Percentiles rank a stretch among this genome's conserved stretches.
These are phyloP conservation scores for Esox lucius DNA, from an alignment of 2,797 vertebrate genomes.

Conservation along the genomic window DNA sequence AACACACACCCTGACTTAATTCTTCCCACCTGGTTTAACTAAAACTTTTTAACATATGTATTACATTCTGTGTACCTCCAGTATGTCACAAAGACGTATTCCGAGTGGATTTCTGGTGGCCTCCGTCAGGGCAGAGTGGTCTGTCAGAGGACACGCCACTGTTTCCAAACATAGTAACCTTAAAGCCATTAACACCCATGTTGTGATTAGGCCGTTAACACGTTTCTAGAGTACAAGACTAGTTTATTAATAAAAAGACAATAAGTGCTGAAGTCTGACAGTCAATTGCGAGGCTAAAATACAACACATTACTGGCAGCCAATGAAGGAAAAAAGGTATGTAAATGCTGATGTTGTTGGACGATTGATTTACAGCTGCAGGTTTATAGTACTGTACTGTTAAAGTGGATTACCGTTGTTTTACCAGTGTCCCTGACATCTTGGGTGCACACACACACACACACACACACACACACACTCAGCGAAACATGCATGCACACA, in stretches of 20 bases:
- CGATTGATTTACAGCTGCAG: not conserved
- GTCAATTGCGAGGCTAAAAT: not conserved
- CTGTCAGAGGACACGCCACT: conserved; percentile 12
- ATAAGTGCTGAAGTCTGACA: not conserved
- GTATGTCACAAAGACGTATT: conserved; percentile 13
- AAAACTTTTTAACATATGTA: too few species aligned
- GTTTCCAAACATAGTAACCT: conserved; percentile 37
- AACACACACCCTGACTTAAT: too few species aligned
- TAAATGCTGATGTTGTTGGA: not conserved
- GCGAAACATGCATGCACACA: too few species aligned
- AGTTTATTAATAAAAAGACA: conserved; percentile 37
- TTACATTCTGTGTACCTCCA: too few species aligned
- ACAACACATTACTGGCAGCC: too few species aligned
- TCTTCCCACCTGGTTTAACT: too few species aligned
- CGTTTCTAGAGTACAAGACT: conserved; percentile 29
- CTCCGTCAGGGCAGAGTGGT: conserved; percentile 27
- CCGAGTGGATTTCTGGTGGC: conserved; percentile 41
- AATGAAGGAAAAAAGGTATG: not conserved
- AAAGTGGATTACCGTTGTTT: conserved; percentile 62
- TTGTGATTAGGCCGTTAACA: conserved; percentile 54
- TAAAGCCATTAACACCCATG: conserved; percentile 39
- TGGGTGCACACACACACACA: too few species aligned
- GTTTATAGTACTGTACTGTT: not conserved
- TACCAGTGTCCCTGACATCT: too few species aligned
- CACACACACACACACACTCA: too few species aligned